Percentiles rank a stretch among this genome's conserved stretches.
Evolutionary conservation across 1,140 invertebrate genomes (phyloP).

Genomic region (Orchestia grillus): DNA sequence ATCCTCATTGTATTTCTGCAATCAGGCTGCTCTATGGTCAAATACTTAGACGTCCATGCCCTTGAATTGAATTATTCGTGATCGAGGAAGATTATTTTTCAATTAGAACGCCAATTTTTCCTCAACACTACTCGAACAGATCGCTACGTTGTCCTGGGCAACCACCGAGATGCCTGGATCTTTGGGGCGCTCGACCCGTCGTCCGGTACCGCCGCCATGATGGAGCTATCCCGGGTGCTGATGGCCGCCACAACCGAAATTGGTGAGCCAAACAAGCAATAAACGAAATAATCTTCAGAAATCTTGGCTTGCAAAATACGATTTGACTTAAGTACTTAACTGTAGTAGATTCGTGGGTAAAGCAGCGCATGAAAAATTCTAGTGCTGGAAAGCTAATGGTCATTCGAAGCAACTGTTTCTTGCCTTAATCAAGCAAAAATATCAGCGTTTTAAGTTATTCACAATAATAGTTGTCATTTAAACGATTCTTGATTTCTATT

Average conservation of each 20-base stretch:
- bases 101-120: too few species aligned
- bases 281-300: background rate
- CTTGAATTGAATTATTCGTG: too few species aligned
- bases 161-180: constrained; percentile 77
- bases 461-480: too few species aligned
- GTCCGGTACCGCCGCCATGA: constrained; percentile 73
- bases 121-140: background rate
- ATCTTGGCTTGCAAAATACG: background rate
- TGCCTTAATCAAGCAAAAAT: too few species aligned
- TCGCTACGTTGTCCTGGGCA: constrained; percentile 76
- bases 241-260: constrained; percentile 56
- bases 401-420: too few species aligned
- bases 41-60: too few species aligned
- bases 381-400: background rate
- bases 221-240: constrained; percentile 67
- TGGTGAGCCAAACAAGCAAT: background rate
- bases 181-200: constrained; percentile 76
- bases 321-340: background rate
- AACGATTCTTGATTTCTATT: too few species aligned
- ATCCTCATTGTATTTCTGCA: too few species aligned
- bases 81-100: too few species aligned
- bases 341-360: background rate
- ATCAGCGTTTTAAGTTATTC: too few species aligned
- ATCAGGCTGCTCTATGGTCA: too few species aligned
- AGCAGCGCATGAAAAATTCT: background rate